phyloP scores from a whole-genome alignment of 2,113 vertebrate species.

The Coptodon bakossiorum region DNA sequence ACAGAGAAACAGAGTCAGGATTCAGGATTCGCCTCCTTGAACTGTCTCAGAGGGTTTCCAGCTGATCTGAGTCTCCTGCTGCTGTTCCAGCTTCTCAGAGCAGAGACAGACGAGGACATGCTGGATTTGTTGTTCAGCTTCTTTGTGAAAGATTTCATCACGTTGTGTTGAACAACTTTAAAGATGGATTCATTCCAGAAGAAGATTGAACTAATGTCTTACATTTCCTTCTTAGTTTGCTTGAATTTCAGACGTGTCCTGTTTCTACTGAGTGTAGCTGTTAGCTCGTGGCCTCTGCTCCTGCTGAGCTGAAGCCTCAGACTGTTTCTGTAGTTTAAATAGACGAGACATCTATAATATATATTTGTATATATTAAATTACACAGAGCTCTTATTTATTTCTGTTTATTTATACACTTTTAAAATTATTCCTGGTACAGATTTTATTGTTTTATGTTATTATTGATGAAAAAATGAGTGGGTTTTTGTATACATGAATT shows the following conservation, averaged over 20 bases:
- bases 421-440: background rate
- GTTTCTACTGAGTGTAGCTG: accelerated
- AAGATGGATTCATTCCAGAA: background rate
- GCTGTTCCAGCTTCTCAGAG: background rate
- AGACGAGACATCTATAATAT: background rate
- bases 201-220: background rate
- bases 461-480: accelerated
- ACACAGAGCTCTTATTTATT: accelerated
- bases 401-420: background rate
- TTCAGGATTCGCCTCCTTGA: background rate
- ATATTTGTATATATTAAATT: background rate
- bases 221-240: background rate
- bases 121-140: background rate
- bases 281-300: background rate
- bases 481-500: background rate
- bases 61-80: background rate
- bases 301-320: background rate
- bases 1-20: background rate
- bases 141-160: background rate
- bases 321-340: background rate
- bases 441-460: background rate
- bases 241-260: background rate
- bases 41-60: background rate
- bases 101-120: background rate
- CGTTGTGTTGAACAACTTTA: accelerated